A percentile compares a stretch with the other conserved stretches of the same genome.
Evolutionary conservation across 2,888 invertebrate genomes (phyloP).

Genomic region (Timandra comae): DNA sequence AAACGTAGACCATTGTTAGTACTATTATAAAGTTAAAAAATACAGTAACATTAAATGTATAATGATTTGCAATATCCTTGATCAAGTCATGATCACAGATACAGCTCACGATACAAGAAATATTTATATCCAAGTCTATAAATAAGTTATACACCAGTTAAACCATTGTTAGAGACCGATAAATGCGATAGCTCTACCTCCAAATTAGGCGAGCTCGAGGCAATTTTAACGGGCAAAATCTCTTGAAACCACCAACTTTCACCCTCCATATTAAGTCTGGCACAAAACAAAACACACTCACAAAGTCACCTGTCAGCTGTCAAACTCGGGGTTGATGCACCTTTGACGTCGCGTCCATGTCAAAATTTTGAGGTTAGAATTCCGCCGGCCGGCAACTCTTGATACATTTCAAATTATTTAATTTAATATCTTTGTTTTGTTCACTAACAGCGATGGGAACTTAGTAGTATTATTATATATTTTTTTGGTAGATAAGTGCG

Average conservation of each 20-base stretch:
- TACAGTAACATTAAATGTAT: no score
- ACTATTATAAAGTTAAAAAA: no score
- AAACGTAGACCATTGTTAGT: no score
- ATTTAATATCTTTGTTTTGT: constrained; percentile 1
- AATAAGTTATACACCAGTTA: no score
- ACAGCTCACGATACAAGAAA: no score
- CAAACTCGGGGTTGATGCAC: constrained; percentile 45
- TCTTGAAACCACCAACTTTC: constrained; percentile 47
- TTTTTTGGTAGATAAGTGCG: constrained; percentile 58
- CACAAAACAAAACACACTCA: constrained; percentile 63
- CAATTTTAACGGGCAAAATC: constrained; percentile 24
- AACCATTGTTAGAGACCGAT: background rate
- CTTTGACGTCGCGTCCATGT: constrained; percentile 46
- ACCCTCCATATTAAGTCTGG: constrained; percentile 48
- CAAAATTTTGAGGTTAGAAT: constrained; percentile 36
- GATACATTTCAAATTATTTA: constrained; percentile 8
- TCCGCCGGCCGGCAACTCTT: constrained; percentile 37
- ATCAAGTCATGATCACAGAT: constrained; percentile 5
- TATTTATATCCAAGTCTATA: no score
- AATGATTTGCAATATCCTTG: constrained; percentile 9
- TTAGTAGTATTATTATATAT: constrained; percentile 4
- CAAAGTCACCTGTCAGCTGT: constrained; percentile 45
- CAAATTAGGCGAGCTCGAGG: constrained; percentile 10
- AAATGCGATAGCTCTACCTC: constrained; percentile 16
- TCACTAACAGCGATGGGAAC: constrained; percentile 10